Evolutionary conservation across 1,140 invertebrate species (phyloP).

Genomic region (Nilaparvata lugens): DNA sequence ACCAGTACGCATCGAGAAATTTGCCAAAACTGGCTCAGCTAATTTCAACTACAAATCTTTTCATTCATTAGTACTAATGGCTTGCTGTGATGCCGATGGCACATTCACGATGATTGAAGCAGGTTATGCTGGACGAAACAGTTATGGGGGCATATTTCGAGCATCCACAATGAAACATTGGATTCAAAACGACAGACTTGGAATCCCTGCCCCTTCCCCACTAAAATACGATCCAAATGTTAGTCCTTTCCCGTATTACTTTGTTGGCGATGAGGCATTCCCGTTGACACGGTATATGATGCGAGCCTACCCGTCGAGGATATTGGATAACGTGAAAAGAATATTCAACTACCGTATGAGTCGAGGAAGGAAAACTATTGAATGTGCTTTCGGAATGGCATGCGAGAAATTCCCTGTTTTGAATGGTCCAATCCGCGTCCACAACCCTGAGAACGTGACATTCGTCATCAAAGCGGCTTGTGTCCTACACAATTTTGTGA

Average conservation of each 20-base stretch:
- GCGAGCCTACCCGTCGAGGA: conserved; percentile 28
- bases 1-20: conserved; percentile 36
- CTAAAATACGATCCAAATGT: conserved; percentile 18
- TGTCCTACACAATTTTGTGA: conserved; percentile 22
- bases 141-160: conserved; percentile 32
- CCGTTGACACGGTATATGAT: conserved; percentile 27
- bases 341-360: conserved; percentile 35
- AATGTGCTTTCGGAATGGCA: conserved; percentile 37
- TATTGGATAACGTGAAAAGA: conserved; percentile 23
- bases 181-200: conserved; percentile 15
- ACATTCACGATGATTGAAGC: conserved; percentile 32
- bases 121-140: conserved; percentile 28
- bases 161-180: conserved; percentile 10
- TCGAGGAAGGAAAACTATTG: conserved; percentile 33
- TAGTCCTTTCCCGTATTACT: conserved; percentile 20
- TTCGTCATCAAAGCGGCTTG: conserved; percentile 19
- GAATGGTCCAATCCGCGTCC: conserved; percentile 6
- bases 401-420: conserved; percentile 15
- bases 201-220: conserved; percentile 19
- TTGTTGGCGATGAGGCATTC: conserved; percentile 31
- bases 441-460: conserved; percentile 16
- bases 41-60: conserved; percentile 39
- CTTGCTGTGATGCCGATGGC: conserved; percentile 32
- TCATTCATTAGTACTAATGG: conserved; percentile 30
- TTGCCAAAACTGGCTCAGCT: conserved; percentile 33